Conservation (phyloP, 2,797 vertebrate species). For the Epinephelus coioides region DNA sequence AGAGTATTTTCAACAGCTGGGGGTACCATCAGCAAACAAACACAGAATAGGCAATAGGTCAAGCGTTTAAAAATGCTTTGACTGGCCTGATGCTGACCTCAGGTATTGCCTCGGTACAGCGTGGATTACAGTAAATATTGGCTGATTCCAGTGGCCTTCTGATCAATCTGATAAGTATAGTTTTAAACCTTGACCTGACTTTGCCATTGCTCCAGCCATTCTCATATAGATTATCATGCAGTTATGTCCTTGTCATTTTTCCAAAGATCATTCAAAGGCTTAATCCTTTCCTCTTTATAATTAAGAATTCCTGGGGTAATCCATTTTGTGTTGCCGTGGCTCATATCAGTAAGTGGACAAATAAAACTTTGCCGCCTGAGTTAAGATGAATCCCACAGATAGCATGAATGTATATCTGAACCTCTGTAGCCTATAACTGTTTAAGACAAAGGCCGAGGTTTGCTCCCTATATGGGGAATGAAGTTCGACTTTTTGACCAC, state of each 20-base stretch:
- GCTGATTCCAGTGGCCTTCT: background rate
- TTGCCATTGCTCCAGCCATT: background rate
- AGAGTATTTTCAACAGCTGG: background rate
- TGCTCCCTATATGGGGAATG: constrained; percentile 2
- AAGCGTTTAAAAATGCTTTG: background rate
- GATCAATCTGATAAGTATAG: background rate
- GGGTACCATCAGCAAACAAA: background rate
- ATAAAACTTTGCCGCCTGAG: constrained; percentile 35
- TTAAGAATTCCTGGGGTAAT: background rate
- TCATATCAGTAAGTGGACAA: background rate
- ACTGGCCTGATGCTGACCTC: background rate
- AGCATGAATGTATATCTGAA: background rate
- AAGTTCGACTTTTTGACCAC: background rate
- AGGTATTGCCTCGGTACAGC: background rate
- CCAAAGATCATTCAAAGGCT: background rate
- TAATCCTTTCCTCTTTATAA: background rate
- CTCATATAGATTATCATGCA: background rate
- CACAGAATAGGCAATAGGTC: background rate
- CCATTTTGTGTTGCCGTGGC: background rate
- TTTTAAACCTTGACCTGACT: background rate
- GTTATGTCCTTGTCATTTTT: background rate
- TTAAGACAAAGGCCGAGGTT: constrained; percentile 28
- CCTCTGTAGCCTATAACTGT: background rate
- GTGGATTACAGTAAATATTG: background rate
- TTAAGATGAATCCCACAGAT: constrained; percentile 32